Conservation (phyloP, 2,888 invertebrate species). For the Rapana venosa region DNA sequence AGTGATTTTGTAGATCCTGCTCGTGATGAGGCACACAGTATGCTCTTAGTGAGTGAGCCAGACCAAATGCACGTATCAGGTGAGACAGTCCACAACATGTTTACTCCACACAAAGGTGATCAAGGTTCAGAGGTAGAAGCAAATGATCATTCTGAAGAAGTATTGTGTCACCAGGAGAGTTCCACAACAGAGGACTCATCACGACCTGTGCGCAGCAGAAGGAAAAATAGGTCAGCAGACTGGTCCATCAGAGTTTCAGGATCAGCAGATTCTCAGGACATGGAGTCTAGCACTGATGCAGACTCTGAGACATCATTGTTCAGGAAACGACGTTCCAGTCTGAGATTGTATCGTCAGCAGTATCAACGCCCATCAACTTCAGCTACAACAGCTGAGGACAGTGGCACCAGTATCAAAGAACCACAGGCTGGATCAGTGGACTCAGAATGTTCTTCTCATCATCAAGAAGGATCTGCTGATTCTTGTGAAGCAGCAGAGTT, state of each 20-base stretch:
- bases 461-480: background rate
- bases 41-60: background rate
- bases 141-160: background rate
- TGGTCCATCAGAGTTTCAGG: background rate
- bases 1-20: background rate
- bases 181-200: background rate
- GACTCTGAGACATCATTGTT: background rate
- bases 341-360: background rate
- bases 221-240: background rate
- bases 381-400: background rate
- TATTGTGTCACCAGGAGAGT: background rate
- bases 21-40: background rate
- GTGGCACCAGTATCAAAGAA: background rate
- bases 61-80: background rate
- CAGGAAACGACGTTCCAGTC: slow-evolving; percentile 17
- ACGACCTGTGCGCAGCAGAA: background rate
- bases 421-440: no score
- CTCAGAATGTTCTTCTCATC: background rate
- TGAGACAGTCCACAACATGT: background rate
- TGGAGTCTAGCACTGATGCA: background rate
- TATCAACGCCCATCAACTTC: background rate
- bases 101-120: background rate
- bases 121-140: no score
- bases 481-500: background rate
- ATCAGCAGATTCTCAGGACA: slow-evolving; percentile 3